These are phyloP conservation scores for Minunthozetes semirufus DNA, from an alignment of 2,888 invertebrate species.

Conservation along the genomic window DNA sequence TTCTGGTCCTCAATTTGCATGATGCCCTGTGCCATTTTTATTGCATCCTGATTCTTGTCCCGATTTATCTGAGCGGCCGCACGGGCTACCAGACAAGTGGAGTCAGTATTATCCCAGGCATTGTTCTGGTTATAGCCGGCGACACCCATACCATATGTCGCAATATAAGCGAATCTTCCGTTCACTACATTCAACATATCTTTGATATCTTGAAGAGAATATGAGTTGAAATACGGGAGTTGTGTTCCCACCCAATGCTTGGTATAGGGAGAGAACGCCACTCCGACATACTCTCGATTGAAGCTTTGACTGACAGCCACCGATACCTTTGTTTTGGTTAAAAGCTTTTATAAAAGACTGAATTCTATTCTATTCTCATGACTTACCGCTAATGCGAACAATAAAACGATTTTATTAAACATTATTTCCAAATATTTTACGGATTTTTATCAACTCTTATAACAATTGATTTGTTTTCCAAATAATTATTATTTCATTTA, in stretches of 20 bases:
- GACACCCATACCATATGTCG: conserved; percentile 20
- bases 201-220: conserved; percentile 10
- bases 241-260: neutral
- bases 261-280: neutral
- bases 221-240: conserved; percentile 11
- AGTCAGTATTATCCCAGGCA: neutral
- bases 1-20: neutral
- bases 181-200: conserved; percentile 7
- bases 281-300: conserved; percentile 6
- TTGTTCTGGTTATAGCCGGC: conserved; percentile 4
- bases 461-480: neutral
- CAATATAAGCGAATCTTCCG: neutral
- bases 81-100: conserved; percentile 3
- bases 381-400: conserved; percentile 1
- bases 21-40: neutral
- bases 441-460: neutral
- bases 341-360: neutral
- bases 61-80: neutral
- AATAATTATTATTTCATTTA: neutral
- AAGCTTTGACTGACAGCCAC: neutral
- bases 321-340: neutral
- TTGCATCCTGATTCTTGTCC: neutral
- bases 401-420: neutral
- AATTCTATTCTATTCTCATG: neutral
- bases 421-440: neutral